phyloP scores from a whole-genome alignment of 2,888 invertebrate genomes.

The Melieria crassipennis region DNA sequence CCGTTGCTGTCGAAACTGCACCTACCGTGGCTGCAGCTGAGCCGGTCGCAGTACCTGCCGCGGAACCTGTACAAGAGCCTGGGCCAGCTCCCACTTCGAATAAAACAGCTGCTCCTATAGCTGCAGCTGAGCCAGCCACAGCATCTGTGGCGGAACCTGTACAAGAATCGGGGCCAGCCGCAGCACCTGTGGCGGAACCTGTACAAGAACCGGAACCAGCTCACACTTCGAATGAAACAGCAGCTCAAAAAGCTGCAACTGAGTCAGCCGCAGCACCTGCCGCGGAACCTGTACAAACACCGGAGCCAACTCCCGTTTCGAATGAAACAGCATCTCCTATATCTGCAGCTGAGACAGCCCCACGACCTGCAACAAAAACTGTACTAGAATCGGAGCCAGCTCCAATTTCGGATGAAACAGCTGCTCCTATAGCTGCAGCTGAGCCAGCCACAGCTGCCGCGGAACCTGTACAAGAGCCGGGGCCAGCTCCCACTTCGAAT shows the following conservation, averaged over 20 bases:
- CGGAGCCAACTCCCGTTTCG: background rate
- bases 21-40: background rate
- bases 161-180: background rate
- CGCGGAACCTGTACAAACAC: background rate
- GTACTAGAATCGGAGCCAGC: background rate
- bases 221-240: background rate
- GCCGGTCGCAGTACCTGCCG: background rate
- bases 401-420: background rate
- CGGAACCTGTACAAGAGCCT: background rate
- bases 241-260: background rate
- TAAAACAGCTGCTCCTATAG: background rate
- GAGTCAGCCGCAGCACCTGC: background rate
- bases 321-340: background rate
- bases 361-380: background rate
- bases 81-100: background rate
- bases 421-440: too few relatives aligned
- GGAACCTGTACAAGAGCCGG: background rate
- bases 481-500: too few relatives aligned
- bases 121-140: background rate
- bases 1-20: background rate
- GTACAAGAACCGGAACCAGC: background rate
- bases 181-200: background rate
- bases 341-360: background rate
- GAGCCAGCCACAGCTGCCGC: background rate
- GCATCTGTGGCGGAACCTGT: background rate